Conservation (phyloP, 2,888 invertebrate species). For the Xanthorhoe designata region DNA sequence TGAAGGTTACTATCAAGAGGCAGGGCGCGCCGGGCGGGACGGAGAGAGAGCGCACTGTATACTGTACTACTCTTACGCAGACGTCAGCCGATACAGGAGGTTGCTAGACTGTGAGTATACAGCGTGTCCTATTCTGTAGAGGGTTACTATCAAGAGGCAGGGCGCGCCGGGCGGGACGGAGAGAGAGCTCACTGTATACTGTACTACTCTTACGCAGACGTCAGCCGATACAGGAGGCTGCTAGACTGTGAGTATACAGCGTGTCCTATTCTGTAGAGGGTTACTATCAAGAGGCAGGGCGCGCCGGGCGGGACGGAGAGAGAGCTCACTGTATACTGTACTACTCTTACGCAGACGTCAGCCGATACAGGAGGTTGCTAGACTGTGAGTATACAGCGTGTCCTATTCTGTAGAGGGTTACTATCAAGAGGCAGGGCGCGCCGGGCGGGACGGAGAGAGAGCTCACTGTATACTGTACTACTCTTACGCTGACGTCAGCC, state of each 20-base stretch:
- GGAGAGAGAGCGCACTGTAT: conserved; percentile 94
- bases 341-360: conserved; percentile 94
- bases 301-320: conserved; percentile 97
- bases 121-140: conserved; percentile 59
- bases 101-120: conserved; percentile 87
- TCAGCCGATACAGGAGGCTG: conserved; percentile 88
- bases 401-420: conserved; percentile 87
- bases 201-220: conserved; percentile 95
- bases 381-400: conserved; percentile 80
- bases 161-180: conserved; percentile 98
- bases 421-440: conserved; percentile 98
- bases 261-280: conserved; percentile 82
- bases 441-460: conserved; percentile 95
- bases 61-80: conserved; percentile 94
- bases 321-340: conserved; percentile 94
- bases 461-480: conserved; percentile 96
- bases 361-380: conserved; percentile 89
- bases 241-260: conserved; percentile 85
- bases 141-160: conserved; percentile 99
- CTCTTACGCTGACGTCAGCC: conserved; percentile 91
- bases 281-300: conserved; percentile 98
- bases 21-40: conserved; percentile 98
- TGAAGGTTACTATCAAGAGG: conserved; percentile 99
- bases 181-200: conserved; percentile 93
- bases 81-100: conserved; percentile 89